Base-by-base conservation (phyloP, 2,797 vertebrate genomes). In the Gambelia wislizenii region DNA sequence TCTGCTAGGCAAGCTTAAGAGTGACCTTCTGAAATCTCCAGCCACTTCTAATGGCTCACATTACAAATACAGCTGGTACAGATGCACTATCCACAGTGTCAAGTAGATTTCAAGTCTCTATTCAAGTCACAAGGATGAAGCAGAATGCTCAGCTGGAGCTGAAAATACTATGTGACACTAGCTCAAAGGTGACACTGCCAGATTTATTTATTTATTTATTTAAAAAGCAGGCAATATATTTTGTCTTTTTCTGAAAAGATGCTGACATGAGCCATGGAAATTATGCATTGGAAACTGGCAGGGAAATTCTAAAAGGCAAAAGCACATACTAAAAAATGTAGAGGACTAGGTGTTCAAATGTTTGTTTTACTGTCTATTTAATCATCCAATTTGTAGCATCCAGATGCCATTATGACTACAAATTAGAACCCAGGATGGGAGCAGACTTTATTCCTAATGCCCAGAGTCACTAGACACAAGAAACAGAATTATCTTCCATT, bases 11-110 rank as follows among this genome's bases (percentile, higher is more conserved):
- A 91, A 44, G 33, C 89, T 84, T 72, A 92, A 89, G 81, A 86
- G 70, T 90, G 92, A 87, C 69, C 83, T 87, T 92, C 86, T 91
- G 82, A 92, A 90, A 86, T 88, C 93, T 76, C 76, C 36, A 74
- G 91, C 91, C 92, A 94, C 87, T 81, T 92, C 88, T 59, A 64
- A 81, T 84, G 87, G 22, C 78, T 91, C 42, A 42, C 54, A 77
- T 70, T 89, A 86, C 69, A 85, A 92, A 69, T 79, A 42, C 56
- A 79, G 59, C 83, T 70, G 59, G 70, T 86, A 78, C 47, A 69
- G 39, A 42, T 10, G 33, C 64, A 8, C 52, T 91, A 56, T 22
- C 49, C 77, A 20, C 75, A 47, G 8, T 92, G 47, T 91, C 91
- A 92, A 93, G 84, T 54, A 72, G 84, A 47, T 52, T 83, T 82